These are phyloP conservation scores for Meriones psammophilus DNA, from an alignment of 2,797 vertebrate species.

Conservation along the genomic window DNA sequence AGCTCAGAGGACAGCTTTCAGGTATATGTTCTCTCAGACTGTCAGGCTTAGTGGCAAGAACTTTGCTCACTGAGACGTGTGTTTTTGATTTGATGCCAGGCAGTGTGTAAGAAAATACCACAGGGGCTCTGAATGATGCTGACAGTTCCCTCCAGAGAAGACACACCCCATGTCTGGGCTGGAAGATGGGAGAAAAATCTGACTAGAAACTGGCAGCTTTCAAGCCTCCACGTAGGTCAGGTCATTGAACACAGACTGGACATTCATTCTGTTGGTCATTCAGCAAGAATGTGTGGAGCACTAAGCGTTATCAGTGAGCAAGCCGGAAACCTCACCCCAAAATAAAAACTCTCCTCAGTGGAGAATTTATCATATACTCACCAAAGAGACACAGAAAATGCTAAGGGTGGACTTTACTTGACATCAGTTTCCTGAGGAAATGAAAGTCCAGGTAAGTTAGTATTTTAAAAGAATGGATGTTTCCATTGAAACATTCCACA, in stretches of 20 bases:
- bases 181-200: background rate
- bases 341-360: background rate
- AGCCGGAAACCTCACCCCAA: background rate
- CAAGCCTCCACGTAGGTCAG: background rate
- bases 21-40: background rate
- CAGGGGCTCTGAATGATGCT: background rate
- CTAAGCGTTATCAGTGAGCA: background rate
- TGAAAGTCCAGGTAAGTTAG: background rate
- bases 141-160: background rate
- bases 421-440: slow-evolving; percentile 1
- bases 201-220: background rate
- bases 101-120: background rate
- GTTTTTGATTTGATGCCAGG: slow-evolving; percentile 2
- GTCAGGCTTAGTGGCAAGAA: background rate
- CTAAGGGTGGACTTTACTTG: background rate
- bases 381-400: background rate
- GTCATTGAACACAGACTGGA: background rate
- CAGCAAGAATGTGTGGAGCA: background rate
- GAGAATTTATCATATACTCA: background rate
- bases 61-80: background rate
- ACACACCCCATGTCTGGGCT: background rate
- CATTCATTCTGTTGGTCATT: background rate
- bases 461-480: background rate
- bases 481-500: background rate
- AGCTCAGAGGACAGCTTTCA: background rate